Evolutionary conservation across 2,888 invertebrate species (phyloP).

Genomic region (Hypolimnas misippus): DNA sequence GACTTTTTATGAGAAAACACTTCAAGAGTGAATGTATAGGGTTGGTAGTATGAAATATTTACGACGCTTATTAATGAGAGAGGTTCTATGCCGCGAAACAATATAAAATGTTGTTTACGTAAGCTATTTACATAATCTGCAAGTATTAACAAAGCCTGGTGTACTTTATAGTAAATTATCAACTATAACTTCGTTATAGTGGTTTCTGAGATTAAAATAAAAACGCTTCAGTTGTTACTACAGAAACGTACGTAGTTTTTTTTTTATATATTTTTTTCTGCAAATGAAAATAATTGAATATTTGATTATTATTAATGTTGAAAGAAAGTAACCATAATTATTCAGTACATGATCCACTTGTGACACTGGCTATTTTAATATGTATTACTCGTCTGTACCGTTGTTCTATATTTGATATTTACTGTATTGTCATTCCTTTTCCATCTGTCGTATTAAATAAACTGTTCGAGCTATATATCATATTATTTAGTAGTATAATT

Average conservation of each 20-base stretch:
- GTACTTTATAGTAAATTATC: conserved; percentile 13
- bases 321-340: no score
- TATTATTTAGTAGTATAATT: no score
- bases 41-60: conserved; percentile 29
- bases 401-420: no score
- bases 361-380: no score
- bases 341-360: no score
- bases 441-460: no score
- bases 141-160: conserved; percentile 26
- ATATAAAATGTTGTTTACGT: conserved; percentile 34
- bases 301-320: no score
- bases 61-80: conserved; percentile 30
- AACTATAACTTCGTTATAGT: conserved; percentile 13
- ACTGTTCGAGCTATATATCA: no score
- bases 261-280: neutral
- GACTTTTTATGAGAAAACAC: conserved; percentile 25
- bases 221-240: no score
- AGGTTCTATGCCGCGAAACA: conserved; percentile 31
- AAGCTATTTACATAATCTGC: conserved; percentile 34
- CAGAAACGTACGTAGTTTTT: neutral
- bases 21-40: conserved; percentile 21
- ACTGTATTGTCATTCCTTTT: no score
- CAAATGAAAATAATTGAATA: no score
- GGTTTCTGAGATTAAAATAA: neutral
- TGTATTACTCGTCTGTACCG: no score